A percentile compares a stretch with the other conserved stretches of the same genome.
These are phyloP conservation scores for Plebejus argus DNA, from an alignment of 2,888 invertebrate species.

Conservation along the genomic window DNA sequence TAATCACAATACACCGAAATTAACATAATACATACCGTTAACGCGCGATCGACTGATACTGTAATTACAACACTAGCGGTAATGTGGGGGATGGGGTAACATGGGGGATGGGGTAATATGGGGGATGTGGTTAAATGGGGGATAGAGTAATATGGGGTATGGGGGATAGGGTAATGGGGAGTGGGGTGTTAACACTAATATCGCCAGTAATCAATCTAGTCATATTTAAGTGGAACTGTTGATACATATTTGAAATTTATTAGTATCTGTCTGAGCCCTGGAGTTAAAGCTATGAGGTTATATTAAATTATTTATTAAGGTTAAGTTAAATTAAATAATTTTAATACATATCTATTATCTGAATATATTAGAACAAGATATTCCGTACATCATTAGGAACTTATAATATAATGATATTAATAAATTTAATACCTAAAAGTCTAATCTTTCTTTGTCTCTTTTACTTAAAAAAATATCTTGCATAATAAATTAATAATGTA, in stretches of 20 bases:
- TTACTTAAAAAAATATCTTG: too few relatives aligned
- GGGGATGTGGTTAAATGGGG: background rate
- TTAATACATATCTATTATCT: background rate
- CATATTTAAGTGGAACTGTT: constrained; percentile 25
- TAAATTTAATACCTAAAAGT: too few relatives aligned
- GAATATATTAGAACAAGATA: too few relatives aligned
- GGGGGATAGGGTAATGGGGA: background rate
- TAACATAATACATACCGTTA: constrained; percentile 6
- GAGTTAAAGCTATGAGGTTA: background rate
- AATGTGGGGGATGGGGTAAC: background rate
- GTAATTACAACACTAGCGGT: constrained; percentile 13
- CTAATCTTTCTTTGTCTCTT: too few relatives aligned
- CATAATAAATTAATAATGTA: too few relatives aligned
- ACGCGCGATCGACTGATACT: background rate
- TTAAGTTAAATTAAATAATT: background rate
- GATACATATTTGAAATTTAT: background rate
- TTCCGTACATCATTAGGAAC: too few relatives aligned
- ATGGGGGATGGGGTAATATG: background rate
- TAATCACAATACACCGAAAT: constrained; percentile 6
- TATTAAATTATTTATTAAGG: background rate
- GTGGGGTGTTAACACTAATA: background rate
- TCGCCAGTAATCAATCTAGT: constrained; percentile 38
- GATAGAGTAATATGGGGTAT: background rate
- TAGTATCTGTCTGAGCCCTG: background rate
- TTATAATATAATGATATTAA: too few relatives aligned